Evolutionary conservation across 2,888 invertebrate species (phyloP).

Genomic region (Malthinus flaveolus): DNA sequence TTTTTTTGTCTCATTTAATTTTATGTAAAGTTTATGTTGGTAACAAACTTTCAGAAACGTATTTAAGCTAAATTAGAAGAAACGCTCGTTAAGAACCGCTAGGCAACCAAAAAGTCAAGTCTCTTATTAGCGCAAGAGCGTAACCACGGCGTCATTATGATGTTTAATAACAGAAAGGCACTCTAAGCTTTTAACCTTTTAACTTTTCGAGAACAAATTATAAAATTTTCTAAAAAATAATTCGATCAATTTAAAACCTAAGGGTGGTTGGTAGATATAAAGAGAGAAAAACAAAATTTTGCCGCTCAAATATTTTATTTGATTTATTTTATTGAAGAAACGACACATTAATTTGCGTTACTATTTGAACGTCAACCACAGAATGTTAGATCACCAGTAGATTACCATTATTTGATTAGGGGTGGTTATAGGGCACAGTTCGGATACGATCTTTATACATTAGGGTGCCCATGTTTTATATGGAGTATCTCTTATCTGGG

Average conservation of each 20-base stretch:
- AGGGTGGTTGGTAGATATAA: neutral
- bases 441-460: constrained; percentile 35
- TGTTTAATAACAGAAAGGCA: constrained; percentile 21
- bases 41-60: constrained; percentile 8
- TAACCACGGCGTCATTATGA: constrained; percentile 21
- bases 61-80: constrained; percentile 14
- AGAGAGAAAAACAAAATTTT: constrained; percentile 29
- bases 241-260: neutral
- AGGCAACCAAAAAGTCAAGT: constrained; percentile 18
- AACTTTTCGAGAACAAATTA: constrained; percentile 12
- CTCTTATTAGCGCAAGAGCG: constrained; percentile 21
- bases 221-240: constrained; percentile 13
- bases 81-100: constrained; percentile 20
- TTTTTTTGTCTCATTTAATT: constrained; percentile 1
- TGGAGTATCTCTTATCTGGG: constrained; percentile 29
- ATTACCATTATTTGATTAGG: constrained; percentile 38
- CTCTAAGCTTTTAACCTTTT: constrained; percentile 20
- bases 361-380: constrained; percentile 33
- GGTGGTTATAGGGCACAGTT: constrained; percentile 24
- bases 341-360: constrained; percentile 30
- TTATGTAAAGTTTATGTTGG: constrained; percentile 5
- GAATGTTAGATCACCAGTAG: constrained; percentile 30
- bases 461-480: constrained; percentile 32
- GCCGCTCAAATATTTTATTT: neutral
- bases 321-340: constrained; percentile 30